phyloP scores from a whole-genome alignment of 2,797 vertebrate species.

The Mus minutoides region DNA sequence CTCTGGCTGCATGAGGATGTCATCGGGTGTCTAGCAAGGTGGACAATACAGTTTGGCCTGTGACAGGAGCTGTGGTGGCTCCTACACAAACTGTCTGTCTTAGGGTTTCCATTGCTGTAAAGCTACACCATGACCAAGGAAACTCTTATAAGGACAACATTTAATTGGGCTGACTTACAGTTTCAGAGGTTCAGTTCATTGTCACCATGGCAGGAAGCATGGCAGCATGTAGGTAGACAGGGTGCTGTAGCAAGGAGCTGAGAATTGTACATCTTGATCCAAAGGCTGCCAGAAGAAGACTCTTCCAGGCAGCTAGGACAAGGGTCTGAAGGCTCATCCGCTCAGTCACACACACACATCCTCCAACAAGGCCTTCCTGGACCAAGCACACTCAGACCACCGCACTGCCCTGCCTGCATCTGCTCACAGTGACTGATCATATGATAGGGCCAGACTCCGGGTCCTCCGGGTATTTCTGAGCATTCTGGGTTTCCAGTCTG shows the following conservation, averaged over 20 bases:
- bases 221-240: background rate
- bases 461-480: background rate
- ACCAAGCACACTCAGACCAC: background rate
- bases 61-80: background rate
- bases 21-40: background rate
- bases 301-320: background rate
- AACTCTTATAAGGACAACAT: background rate
- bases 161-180: background rate
- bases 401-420: fast-evolving
- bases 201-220: background rate
- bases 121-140: background rate
- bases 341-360: background rate
- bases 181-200: background rate
- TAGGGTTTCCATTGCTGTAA: background rate
- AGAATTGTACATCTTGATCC: background rate
- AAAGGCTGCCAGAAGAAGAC: background rate
- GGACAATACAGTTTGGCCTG: background rate
- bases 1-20: background rate
- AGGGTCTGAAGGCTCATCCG: background rate
- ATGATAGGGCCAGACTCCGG: fast-evolving
- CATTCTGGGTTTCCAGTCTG: background rate
- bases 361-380: background rate
- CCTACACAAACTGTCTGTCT: fast-evolving
- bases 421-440: background rate
- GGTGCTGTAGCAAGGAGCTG: background rate